Conservation (phyloP, 2,888 invertebrate species). For the Hartigia nigra region DNA sequence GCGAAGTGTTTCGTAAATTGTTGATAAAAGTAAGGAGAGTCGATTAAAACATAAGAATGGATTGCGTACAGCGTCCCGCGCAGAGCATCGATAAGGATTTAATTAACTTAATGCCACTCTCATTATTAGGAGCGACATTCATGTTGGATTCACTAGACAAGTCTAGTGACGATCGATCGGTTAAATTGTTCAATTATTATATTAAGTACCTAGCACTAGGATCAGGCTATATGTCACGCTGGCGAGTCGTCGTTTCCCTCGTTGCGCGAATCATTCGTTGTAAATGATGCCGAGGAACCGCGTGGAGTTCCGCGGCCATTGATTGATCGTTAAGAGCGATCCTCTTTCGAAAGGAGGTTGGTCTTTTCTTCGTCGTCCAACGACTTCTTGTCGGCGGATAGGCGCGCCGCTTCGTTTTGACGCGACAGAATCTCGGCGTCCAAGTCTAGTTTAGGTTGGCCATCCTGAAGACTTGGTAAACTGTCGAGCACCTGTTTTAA, state of each 20-base stretch:
- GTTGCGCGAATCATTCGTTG: constrained; percentile 35
- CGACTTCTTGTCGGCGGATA: constrained; percentile 40
- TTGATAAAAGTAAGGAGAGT: no score
- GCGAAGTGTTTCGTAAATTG: no score
- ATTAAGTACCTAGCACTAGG: constrained; percentile 52
- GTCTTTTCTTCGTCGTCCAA: constrained; percentile 51
- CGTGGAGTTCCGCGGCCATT: constrained; percentile 46
- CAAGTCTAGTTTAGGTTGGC: constrained; percentile 28
- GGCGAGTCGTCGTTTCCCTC: constrained; percentile 37
- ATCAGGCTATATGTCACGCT: constrained; percentile 50
- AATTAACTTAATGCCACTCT: no score
- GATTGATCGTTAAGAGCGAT: constrained; percentile 59
- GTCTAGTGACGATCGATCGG: no score
- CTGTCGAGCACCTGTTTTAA: background rate
- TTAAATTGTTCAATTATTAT: constrained; percentile 39
- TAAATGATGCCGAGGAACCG: constrained; percentile 35
- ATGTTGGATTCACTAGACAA: no score
- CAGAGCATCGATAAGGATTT: no score
- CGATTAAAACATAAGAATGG: no score
- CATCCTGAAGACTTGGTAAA: constrained; percentile 38
- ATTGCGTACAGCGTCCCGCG: no score
- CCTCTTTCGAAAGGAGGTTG: constrained; percentile 52
- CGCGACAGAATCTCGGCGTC: constrained; percentile 48
- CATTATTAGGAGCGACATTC: no score
- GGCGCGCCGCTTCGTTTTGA: constrained; percentile 42